Evolutionary conservation across 2,113 vertebrate genomes (phyloP).

Genomic region (Cepphus grylle): DNA sequence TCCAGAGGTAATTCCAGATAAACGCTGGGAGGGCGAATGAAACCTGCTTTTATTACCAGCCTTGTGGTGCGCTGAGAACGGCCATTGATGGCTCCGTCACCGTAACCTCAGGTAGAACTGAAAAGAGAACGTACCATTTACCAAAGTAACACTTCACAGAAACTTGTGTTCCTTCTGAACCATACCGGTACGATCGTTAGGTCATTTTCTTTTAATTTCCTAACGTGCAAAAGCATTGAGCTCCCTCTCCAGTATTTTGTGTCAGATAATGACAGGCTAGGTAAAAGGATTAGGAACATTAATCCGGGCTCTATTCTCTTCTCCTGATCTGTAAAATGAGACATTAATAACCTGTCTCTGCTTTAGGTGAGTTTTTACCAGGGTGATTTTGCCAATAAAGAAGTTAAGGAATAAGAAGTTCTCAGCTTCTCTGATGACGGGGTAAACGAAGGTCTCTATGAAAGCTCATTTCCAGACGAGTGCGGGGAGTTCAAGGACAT

Average conservation of each 20-base stretch:
- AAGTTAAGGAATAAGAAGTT: not conserved
- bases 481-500: not conserved
- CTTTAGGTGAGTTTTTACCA: not conserved
- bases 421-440: rapidly evolving
- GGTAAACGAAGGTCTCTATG: not conserved
- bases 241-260: not conserved
- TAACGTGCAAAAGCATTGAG: not conserved
- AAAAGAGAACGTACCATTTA: not conserved
- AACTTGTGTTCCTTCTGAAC: not conserved
- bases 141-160: not conserved
- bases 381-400: not conserved
- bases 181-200: rapidly evolving
- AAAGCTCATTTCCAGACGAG: not conserved
- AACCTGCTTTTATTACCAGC: not conserved
- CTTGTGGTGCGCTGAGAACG: not conserved
- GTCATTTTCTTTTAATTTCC: not conserved
- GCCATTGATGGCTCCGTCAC: rapidly evolving
- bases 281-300: not conserved
- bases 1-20: not conserved
- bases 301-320: not conserved
- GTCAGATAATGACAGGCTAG: not conserved
- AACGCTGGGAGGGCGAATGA: not conserved
- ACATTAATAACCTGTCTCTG: not conserved
- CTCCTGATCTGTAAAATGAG: not conserved
- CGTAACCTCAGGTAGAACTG: rapidly evolving